phyloP scores from a whole-genome alignment of 53 echinoderm and acorn worm genomes.

The Crossaster papposus region DNA sequence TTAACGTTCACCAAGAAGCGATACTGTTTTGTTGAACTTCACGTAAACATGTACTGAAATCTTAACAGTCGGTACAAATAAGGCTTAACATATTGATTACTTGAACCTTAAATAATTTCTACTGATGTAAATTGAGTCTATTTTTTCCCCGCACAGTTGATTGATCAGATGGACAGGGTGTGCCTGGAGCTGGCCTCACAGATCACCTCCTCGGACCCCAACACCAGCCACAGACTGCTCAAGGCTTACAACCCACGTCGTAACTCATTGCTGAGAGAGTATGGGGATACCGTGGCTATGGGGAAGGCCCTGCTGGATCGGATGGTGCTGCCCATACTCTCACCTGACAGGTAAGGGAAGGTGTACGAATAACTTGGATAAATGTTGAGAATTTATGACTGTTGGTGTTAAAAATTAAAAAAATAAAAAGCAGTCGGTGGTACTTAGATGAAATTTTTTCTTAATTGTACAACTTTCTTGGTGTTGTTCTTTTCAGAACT shows the following conservation, averaged over 20 bases:
- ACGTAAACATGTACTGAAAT: not conserved
- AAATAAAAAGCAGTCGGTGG: not conserved
- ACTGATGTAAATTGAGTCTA: not conserved
- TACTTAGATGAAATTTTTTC: not conserved
- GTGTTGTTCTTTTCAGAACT: not conserved
- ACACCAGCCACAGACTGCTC: constrained; percentile 58
- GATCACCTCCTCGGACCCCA: constrained; percentile 69
- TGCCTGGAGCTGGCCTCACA: constrained; percentile 85
- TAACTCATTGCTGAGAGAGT: constrained; percentile 72
- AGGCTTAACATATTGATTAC: not conserved
- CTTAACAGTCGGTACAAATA: not conserved
- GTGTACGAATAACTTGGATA: not conserved
- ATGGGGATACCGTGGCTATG: constrained; percentile 84
- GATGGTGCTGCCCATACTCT: constrained; percentile 76
- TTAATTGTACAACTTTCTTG: not conserved
- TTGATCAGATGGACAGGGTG: constrained; percentile 75
- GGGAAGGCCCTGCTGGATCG: constrained; percentile 89
- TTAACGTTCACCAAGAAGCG: too few relatives aligned
- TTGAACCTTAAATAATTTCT: not conserved
- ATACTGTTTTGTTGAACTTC: not conserved
- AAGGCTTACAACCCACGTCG: constrained; percentile 68
- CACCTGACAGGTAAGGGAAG: constrained; percentile 78
- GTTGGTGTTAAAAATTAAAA: not conserved
- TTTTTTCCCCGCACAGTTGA: constrained; percentile 56
- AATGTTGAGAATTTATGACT: not conserved